Base-by-base conservation (phyloP, 2,113 vertebrate species). In the Tylochromis polylepis region DNA sequence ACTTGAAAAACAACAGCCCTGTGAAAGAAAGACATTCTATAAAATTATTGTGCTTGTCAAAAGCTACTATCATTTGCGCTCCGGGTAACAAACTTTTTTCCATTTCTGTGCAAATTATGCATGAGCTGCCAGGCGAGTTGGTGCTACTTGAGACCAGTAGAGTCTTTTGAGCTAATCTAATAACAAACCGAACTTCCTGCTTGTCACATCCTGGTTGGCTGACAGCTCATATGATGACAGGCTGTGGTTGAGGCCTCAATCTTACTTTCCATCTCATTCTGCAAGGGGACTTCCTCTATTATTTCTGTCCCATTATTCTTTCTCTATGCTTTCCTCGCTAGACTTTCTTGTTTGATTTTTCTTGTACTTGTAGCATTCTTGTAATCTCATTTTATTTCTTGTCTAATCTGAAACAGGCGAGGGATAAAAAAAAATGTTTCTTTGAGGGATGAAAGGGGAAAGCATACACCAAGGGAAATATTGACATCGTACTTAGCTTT, bases 181-280 rank as follows among this genome's bases (percentile, higher is more conserved):
- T 57, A 86, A 62, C 22, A 36, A 87, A 55, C 60, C 46, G 16
- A 58, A 87, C 87, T 95, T 96, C 89, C 93, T 95, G 93, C 62
- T 82, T 90, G 91, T 94, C 91, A 92, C 79, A 82, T 94, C 90
- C 93, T 92, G 94, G 80, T 88, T 62, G 82, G 57, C 78, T 72
- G 85, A 83, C 80, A 83, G 83, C 77, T 95, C 88, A 85, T 89
- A 41, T 87, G 83, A 82, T 91, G 85, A 90, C 92, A 89, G 82
- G 65, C 83, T 95, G 92, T 58, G 92, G 93, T 93, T 11, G 7
- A 85, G 29, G 34, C 85, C 84, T 85, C 58, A 56, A 34, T 90
- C 88, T 82, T 58, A 70, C 77, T 67, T 86, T 91, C 82, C 67
- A 83, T 92, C 84, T 38, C 46, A 53, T 34, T 79, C 80, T 58